Conservation (phyloP, 2,888 invertebrate species). For the Mimumesa dahlbomi region DNA sequence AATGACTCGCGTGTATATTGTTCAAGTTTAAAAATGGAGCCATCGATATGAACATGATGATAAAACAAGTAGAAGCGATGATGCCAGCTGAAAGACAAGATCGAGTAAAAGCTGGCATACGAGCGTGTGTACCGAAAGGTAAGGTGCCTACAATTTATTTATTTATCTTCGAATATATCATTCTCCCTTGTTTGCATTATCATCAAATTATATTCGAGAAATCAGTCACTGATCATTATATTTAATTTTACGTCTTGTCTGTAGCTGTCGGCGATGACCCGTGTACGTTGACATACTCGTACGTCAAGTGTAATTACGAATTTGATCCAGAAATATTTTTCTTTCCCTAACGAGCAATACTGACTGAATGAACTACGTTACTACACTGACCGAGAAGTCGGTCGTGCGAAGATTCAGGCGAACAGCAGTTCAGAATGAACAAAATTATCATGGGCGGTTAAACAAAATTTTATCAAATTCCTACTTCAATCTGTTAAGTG, state of each 20-base stretch:
- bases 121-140: slow-evolving; percentile 48
- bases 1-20: not conserved
- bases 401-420: slow-evolving; percentile 11
- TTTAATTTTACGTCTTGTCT: not conserved
- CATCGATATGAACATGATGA: slow-evolving; percentile 81
- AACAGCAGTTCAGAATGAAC: not conserved
- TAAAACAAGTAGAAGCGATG: slow-evolving; percentile 79
- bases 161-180: too few relatives aligned
- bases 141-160: slow-evolving; percentile 35
- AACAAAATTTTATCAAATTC: too few relatives aligned
- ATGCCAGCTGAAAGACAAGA: slow-evolving; percentile 52
- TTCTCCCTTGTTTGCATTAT: too few relatives aligned
- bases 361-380: not conserved
- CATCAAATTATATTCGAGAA: not conserved
- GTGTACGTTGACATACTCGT: slow-evolving; percentile 62
- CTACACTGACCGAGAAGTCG: not conserved
- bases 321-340: slow-evolving; percentile 62
- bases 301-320: slow-evolving; percentile 61
- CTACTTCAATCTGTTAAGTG: too few relatives aligned
- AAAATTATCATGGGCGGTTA: too few relatives aligned
- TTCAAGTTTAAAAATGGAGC: slow-evolving; percentile 65
- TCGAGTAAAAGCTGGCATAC: slow-evolving; percentile 39
- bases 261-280: slow-evolving; percentile 51
- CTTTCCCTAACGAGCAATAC: slow-evolving; percentile 61
- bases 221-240: not conserved